Base-by-base conservation (phyloP, 2,888 invertebrate species). In the Machimus rusticus region DNA sequence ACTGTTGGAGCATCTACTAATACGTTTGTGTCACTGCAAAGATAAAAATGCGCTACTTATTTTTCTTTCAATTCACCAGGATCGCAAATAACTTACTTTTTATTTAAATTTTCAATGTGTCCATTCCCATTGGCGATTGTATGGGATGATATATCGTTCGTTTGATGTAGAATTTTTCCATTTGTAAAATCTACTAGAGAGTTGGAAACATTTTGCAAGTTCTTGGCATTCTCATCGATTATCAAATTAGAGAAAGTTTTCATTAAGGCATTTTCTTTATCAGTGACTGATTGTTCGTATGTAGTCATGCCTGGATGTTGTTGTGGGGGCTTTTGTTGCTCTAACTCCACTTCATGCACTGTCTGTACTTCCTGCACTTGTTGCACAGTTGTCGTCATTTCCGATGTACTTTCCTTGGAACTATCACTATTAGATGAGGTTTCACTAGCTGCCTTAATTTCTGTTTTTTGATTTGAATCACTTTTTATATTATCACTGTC, bases 261-360 rank as follows among this genome's bases (percentile, higher is more conserved):
- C 88, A 93, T 92, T 81, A 93, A 90, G 79, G 92, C 91, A 89
- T 91, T 91, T 90, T 93, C 93, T 89, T 92, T 93, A 88, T 93
- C 93, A 87, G 91, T 91, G 88, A 93, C 92, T 88, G 92, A 91
- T 89, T 92, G 91, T 89, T 93, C 93, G 89, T 93, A 93, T 74
- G 89, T 86, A 66, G 28, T 81, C 78, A 87, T 87, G 28, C 87
- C 88, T 76, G 81, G 77, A 14, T 86, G 46, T 43, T 87, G 85
- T 84, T 79, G 12, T 6, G 66, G 66, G 28, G 66, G 23, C 66
- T 66, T 66, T 51, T 86, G 86, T 37, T 87, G 85, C 12, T 66
- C 66, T 23, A 66, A 19, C 28, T 66, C 39, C 39, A 39, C 12
- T 39, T 39, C 6, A 2, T 28, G 66, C 0, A 28, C 28, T 66